Base-by-base conservation (phyloP, 2,888 invertebrate species). In the Heliconius ismenius region DNA sequence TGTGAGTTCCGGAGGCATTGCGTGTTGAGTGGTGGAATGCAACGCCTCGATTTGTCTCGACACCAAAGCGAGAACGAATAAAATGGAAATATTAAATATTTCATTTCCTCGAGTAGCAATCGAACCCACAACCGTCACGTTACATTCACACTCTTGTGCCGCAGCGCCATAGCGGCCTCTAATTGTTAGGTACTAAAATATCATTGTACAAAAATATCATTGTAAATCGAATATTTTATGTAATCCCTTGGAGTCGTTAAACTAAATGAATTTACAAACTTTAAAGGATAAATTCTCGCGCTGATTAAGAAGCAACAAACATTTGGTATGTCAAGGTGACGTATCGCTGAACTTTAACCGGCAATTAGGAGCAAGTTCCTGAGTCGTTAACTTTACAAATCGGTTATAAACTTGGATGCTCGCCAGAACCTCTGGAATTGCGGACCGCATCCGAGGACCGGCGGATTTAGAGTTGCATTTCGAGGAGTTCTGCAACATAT, bases 321-420 rank as follows among this genome's bases (percentile, higher is more conserved):
- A 80, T 79, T 79, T 79, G 81, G 79, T 78, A 74, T 78, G 81
- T 78, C 79, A 79, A 80, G 77, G 81, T 81, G 81, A 81, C 81
- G 80, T 82, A 82, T 83, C 79, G 78, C 79, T 76, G 81, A 80
- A 80, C 82, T 74, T 81, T 79, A 81, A 83, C 81, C 77, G 74
- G 83, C 83, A 86, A 86, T 87, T 86, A 86, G 83, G 78, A 80
- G 77, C 79, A 81, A 85, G 83, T 84, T 85, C 76, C 73, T 80
- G 80, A 78, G 77, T 80, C 80, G 79, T 81, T 81, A 81, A 81
- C 79, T 81, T 82, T 81, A 81, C 82, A 79, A 80, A 82, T 81
- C 77, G 78, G 65, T 80, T 78, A 79, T 80, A 79, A 76, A 80
- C 72, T 81, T 82, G 83, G 81, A 79, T 78, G 80, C 73, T 73